Evolutionary conservation across 2,113 vertebrate genomes (phyloP).

Genomic region (Hipposideros armiger): DNA sequence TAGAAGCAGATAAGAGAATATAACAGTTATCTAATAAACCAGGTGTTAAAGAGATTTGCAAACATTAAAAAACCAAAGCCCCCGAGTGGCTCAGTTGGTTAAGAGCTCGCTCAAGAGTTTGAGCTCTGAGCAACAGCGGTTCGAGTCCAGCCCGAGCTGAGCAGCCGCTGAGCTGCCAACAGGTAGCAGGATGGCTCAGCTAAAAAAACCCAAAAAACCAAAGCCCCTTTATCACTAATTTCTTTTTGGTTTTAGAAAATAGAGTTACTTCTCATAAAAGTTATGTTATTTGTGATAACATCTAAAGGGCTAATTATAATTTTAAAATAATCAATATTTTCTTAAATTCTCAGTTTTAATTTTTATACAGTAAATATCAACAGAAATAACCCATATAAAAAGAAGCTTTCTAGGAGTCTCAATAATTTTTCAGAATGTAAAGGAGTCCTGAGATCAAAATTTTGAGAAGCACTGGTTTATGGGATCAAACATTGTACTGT

Average conservation of each 20-base stretch:
- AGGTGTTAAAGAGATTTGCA: neutral
- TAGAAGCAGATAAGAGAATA: neutral
- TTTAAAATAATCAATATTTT: constrained; percentile 1
- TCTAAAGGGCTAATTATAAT: neutral
- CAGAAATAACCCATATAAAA: neutral
- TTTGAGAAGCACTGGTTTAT: neutral
- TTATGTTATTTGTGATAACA: neutral
- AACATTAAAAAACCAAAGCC: neutral
- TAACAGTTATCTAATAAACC: neutral
- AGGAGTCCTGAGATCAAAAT: neutral
- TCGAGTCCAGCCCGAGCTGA: too few relatives aligned
- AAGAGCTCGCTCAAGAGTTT: too few relatives aligned
- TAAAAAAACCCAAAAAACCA: too few relatives aligned
- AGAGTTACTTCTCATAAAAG: neutral
- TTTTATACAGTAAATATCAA: neutral
- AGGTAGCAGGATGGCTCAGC: too few relatives aligned
- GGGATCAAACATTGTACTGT: neutral
- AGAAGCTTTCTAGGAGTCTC: constrained; percentile 9
- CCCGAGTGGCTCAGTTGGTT: too few relatives aligned
- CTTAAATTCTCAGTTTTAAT: neutral
- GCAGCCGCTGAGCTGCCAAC: too few relatives aligned
- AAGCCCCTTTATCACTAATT: neutral
- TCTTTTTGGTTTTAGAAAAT: neutral
- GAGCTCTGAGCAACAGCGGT: too few relatives aligned
- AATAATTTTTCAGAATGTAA: neutral